A percentile compares a stretch with the other conserved stretches of the same genome.
Evolutionary conservation across 2,888 invertebrate genomes (phyloP).

Genomic region (Limnephilus marmoratus): DNA sequence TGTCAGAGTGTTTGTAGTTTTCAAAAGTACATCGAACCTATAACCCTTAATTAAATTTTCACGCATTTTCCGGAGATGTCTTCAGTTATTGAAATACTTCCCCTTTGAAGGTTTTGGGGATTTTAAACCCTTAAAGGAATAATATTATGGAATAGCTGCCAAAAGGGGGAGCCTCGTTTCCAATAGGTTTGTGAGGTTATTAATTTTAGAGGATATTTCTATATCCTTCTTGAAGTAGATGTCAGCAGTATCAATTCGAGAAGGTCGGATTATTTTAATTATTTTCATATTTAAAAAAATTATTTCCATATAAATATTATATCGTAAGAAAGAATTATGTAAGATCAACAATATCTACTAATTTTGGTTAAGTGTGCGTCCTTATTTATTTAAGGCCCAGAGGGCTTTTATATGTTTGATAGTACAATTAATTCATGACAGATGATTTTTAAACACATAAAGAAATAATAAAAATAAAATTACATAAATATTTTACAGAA

Average conservation of each 20-base stretch:
- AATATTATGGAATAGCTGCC: neutral
- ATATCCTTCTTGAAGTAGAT: neutral
- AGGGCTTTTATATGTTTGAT: no score
- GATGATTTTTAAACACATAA: no score
- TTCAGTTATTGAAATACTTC: neutral
- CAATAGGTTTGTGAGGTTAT: neutral
- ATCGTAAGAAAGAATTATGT: no score
- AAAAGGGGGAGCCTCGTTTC: neutral
- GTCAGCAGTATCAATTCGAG: neutral
- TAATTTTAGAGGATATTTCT: neutral
- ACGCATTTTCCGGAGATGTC: neutral
- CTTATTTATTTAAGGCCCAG: no score
- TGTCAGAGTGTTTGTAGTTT: neutral
- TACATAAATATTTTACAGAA: no score
- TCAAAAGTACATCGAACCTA: neutral
- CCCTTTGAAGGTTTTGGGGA: neutral
- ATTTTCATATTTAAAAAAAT: no score
- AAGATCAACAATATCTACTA: no score
- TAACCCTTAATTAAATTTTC: neutral
- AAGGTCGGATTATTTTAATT: no score
- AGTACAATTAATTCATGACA: no score
- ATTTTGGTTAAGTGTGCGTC: no score
- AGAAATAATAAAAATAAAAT: no score
- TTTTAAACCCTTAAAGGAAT: neutral
- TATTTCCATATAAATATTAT: no score